These are phyloP conservation scores for Onychomys arenicola DNA, from an alignment of 2,797 vertebrate species.

Conservation along the genomic window DNA sequence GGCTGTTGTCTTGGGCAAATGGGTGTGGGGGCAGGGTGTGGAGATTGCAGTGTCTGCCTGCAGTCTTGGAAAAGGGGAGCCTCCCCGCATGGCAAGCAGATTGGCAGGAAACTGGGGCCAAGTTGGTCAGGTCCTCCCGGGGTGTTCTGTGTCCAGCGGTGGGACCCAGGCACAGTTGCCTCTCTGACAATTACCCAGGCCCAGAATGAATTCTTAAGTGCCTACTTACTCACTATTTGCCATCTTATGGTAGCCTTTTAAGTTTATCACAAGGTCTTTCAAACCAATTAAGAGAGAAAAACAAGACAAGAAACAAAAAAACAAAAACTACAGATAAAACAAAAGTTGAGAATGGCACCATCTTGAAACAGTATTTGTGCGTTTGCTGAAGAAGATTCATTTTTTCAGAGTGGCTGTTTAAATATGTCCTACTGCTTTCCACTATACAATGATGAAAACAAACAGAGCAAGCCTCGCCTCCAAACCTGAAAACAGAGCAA, in stretches of 20 bases:
- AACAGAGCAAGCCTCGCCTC: too few relatives aligned
- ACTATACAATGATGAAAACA: background rate
- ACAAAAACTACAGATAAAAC: background rate
- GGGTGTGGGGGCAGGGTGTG: too few relatives aligned
- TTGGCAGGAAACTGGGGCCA: too few relatives aligned
- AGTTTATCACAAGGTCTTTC: background rate
- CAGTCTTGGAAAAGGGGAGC: too few relatives aligned
- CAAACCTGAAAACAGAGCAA: too few relatives aligned
- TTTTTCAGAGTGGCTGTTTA: background rate
- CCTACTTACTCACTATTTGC: background rate
- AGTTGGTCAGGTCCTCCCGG: too few relatives aligned
- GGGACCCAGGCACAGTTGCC: too few relatives aligned
- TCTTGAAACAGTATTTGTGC: background rate
- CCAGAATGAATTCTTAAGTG: background rate
- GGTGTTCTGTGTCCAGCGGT: too few relatives aligned
- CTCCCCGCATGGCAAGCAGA: too few relatives aligned
- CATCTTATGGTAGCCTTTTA: background rate
- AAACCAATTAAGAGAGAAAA: constrained; percentile 10
- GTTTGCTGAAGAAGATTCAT: background rate
- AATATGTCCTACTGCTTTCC: accelerated
- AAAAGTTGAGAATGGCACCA: background rate
- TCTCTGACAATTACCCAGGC: too few relatives aligned
- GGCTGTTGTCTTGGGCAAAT: too few relatives aligned
- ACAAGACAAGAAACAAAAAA: background rate
- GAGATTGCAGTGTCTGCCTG: too few relatives aligned